Conservation (phyloP, 1,140 invertebrate genomes). For the Radopholus similis region DNA sequence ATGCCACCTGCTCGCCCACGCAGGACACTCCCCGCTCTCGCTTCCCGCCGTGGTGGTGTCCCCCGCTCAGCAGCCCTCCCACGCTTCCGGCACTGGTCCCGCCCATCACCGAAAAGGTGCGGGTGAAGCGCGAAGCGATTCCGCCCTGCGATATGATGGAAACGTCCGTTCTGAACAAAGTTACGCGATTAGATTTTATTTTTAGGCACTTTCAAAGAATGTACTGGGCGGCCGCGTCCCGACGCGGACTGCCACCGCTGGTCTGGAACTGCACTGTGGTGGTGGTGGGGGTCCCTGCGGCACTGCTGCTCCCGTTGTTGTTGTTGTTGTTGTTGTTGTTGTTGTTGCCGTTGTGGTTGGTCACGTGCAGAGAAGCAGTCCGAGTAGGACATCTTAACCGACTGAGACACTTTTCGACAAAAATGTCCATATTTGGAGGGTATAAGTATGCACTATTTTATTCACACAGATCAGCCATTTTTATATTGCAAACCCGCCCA, state of each 20-base stretch:
- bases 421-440: neutral
- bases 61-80: neutral
- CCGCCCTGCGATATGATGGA: neutral
- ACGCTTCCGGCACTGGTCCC: neutral
- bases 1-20: neutral
- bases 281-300: neutral
- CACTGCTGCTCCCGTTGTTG: neutral
- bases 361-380: constrained; percentile 46
- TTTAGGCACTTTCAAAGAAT: no score
- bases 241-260: constrained; percentile 7
- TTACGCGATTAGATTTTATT: no score
- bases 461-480: neutral
- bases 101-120: constrained; percentile 52
- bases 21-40: neutral
- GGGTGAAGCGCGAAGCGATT: constrained; percentile 31
- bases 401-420: neutral
- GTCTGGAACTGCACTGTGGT: neutral
- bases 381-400: constrained; percentile 42
- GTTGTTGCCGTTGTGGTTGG: constrained; percentile 27
- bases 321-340: neutral
- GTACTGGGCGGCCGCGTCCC: constrained; percentile 44
- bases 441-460: no score
- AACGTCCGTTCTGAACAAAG: no score
- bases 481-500: constrained; percentile 64
- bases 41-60: neutral